Percentiles rank a stretch among this genome's conserved stretches.
Conservation (phyloP, 1,140 invertebrate species). For the Drosophila takahashii region DNA sequence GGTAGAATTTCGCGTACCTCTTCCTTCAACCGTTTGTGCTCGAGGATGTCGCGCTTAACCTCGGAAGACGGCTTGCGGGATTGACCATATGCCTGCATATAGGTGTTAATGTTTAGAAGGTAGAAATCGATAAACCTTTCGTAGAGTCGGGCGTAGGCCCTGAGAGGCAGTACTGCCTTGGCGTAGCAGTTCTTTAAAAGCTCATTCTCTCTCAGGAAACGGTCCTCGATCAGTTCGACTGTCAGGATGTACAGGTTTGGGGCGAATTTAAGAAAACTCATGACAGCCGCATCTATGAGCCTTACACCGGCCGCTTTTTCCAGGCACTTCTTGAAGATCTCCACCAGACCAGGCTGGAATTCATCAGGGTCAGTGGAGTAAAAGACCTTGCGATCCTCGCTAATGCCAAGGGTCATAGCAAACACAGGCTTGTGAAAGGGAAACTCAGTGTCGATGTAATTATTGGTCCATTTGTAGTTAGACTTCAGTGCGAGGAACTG, state of each 20-base stretch:
- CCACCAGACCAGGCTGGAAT: conserved; percentile 63
- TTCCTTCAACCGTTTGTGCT: conserved; percentile 71
- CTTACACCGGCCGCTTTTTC: conserved; percentile 69
- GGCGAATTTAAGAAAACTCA: conserved; percentile 66
- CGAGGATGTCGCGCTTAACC: conserved; percentile 73
- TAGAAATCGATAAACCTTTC: conserved; percentile 76
- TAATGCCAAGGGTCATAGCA: conserved; percentile 62
- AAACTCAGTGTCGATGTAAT: conserved; percentile 73
- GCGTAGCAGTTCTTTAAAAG: conserved; percentile 56
- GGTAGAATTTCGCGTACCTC: conserved; percentile 72
- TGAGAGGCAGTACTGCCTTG: conserved; percentile 60
- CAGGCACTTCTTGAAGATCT: conserved; percentile 65
- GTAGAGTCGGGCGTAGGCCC: conserved; percentile 57
- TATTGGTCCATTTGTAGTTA: conserved; percentile 65
- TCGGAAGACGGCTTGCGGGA: conserved; percentile 57
- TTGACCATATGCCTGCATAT: conserved; percentile 59
- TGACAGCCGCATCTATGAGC: conserved; percentile 61
- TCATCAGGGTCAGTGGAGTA: conserved; percentile 78
- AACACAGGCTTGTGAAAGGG: conserved; percentile 69
- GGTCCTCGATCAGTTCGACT: conserved; percentile 77
- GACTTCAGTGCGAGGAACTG: conserved; percentile 53
- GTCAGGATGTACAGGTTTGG: conserved; percentile 71
- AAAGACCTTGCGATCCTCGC: conserved; percentile 54
- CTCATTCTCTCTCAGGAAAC: conserved; percentile 47
- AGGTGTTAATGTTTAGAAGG: conserved; percentile 41